Evolutionary conservation across 2,113 vertebrate genomes (phyloP).

Genomic region (Phaethon lepturus): DNA sequence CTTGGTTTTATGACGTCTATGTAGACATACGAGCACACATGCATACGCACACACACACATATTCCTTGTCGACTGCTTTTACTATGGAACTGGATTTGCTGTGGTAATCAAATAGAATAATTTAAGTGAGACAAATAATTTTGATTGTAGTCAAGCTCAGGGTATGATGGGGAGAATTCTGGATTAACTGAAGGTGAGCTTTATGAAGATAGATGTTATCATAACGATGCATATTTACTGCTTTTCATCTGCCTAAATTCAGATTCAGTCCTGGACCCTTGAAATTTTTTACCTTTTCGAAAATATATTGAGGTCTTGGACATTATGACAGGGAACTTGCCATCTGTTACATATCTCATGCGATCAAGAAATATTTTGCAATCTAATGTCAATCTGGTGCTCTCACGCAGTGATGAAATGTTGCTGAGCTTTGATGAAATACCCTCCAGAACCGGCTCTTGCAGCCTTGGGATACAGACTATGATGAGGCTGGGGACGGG

Average conservation of each 20-base stretch:
- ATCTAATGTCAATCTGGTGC: not conserved
- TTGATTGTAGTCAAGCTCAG: not conserved
- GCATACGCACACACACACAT: rapidly evolving
- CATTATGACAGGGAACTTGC: not conserved
- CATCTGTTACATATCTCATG: not conserved
- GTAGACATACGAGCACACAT: rapidly evolving
- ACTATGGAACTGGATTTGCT: not conserved
- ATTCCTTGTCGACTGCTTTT: not conserved
- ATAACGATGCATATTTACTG: not conserved
- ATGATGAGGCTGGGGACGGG: rapidly evolving
- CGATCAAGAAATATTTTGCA: not conserved
- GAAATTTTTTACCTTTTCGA: not conserved
- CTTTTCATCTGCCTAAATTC: not conserved
- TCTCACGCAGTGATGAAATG: not conserved
- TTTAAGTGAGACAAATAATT: not conserved
- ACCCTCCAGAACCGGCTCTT: not conserved
- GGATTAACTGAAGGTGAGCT: not conserved
- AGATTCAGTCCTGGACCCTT: not conserved
- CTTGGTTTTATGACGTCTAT: not conserved
- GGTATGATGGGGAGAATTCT: not conserved
- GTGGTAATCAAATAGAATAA: not conserved
- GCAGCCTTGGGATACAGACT: not conserved
- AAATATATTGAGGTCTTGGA: not conserved
- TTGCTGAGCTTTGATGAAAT: not conserved
- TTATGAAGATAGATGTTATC: not conserved